Conservation (phyloP, 1,140 invertebrate genomes). For the Penaeus indicus region DNA sequence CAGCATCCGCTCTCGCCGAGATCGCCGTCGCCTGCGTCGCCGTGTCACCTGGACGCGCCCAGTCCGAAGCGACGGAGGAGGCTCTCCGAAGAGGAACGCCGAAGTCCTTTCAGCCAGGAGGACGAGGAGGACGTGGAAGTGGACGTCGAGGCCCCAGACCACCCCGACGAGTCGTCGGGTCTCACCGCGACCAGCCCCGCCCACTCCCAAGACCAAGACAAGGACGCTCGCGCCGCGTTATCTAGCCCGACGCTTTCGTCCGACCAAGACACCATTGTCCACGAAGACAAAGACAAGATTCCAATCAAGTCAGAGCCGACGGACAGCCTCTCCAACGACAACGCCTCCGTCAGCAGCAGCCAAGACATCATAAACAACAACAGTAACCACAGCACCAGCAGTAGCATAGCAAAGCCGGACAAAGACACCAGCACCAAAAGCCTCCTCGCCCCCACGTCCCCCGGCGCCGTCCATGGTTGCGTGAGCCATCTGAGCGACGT, state of each 20-base stretch:
- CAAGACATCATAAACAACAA: conserved; percentile 54
- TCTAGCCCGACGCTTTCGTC: too few species aligned
- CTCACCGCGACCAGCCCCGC: too few species aligned
- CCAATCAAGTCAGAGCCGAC: conserved; percentile 41
- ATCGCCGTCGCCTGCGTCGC: conserved; percentile 51
- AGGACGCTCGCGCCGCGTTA: not conserved
- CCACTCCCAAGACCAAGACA: not conserved
- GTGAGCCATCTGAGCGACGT: too few species aligned
- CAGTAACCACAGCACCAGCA: conserved; percentile 41
- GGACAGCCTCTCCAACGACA: conserved; percentile 15
- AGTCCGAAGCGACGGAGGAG: conserved; percentile 52
- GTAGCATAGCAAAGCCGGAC: not conserved
- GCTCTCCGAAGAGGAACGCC: conserved; percentile 33
- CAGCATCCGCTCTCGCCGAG: conserved; percentile 45
- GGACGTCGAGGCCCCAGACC: conserved; percentile 47
- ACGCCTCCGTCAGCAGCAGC: conserved; percentile 31
- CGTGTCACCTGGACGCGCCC: conserved; percentile 13
- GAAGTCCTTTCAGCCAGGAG: conserved; percentile 29
- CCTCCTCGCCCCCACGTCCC: not conserved
- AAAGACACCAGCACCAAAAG: not conserved
- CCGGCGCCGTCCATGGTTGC: not conserved
- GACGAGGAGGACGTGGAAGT: conserved; percentile 69
- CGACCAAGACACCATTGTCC: not conserved
- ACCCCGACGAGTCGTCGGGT: conserved; percentile 28
- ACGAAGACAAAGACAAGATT: conserved; percentile 7